Conservation (phyloP, 1,140 invertebrate species). For the Camponotus pennsylvanicus region DNA sequence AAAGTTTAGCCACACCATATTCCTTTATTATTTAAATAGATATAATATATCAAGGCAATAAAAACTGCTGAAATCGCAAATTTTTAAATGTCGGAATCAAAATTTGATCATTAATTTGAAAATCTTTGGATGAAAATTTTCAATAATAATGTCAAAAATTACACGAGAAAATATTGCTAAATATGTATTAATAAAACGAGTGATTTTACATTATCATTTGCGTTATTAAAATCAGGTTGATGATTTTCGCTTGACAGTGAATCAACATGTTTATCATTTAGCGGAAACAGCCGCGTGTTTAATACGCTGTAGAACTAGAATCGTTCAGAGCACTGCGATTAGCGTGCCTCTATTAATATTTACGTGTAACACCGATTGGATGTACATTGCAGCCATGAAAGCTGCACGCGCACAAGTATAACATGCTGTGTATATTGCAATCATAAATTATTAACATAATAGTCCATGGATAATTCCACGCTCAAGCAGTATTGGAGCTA, state of each 20-base stretch:
- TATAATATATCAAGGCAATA: background rate
- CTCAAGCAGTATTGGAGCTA: background rate
- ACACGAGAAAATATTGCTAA: background rate
- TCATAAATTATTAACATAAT: constrained; percentile 24
- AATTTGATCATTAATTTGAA: no score
- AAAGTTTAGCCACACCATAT: no score
- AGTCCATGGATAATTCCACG: background rate
- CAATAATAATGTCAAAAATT: background rate
- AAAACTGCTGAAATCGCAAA: background rate
- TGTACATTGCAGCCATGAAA: background rate
- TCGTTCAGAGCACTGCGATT: constrained; percentile 8
- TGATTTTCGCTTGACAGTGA: background rate
- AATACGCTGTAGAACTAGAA: constrained; percentile 33
- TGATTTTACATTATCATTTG: background rate
- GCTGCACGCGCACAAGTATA: background rate
- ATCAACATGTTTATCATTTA: constrained; percentile 14
- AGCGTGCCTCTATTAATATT: constrained; percentile 44
- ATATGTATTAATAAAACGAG: background rate
- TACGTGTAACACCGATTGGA: constrained; percentile 23
- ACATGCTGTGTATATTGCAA: background rate
- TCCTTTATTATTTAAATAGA: no score
- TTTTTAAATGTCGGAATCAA: background rate
- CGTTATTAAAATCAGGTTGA: background rate
- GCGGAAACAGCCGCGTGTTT: constrained; percentile 10
- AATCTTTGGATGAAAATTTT: no score